A percentile compares a stretch with the other conserved stretches of the same genome.
Evolutionary conservation across 2,888 invertebrate species (phyloP).

Genomic region (Branchellion lobata): DNA sequence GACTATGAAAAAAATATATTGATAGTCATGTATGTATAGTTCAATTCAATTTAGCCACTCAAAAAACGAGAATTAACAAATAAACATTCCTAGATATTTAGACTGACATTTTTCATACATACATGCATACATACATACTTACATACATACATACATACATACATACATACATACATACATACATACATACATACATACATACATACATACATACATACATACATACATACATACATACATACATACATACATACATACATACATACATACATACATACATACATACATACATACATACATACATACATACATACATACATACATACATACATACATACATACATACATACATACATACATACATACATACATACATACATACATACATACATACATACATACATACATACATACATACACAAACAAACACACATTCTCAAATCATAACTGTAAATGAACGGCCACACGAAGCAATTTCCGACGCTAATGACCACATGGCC

Average conservation of each 20-base stretch:
- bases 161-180: not conserved
- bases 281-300: conserved; percentile 17
- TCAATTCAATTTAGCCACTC: too few species aligned
- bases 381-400: too few species aligned
- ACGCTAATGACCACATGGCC: not conserved
- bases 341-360: too few species aligned
- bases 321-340: not conserved
- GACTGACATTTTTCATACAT: not conserved
- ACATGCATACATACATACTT: not conserved
- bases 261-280: not conserved
- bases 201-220: conserved; percentile 1
- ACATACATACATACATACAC: too few species aligned
- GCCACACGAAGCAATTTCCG: too few species aligned
- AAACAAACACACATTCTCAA: too few species aligned
- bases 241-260: not conserved
- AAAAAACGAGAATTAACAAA: too few species aligned
- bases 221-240: not conserved
- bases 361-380: too few species aligned
- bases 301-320: conserved; percentile 15
- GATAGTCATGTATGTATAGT: too few species aligned
- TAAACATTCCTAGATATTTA: too few species aligned
- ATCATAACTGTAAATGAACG: too few species aligned
- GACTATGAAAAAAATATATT: too few species aligned
- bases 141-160: not conserved
- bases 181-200: conserved; percentile 16